Evolutionary conservation across 2,797 vertebrate genomes (phyloP), one percentile per base, ranked within the genome.

Genomic region (Florisuga fusca): DNA sequence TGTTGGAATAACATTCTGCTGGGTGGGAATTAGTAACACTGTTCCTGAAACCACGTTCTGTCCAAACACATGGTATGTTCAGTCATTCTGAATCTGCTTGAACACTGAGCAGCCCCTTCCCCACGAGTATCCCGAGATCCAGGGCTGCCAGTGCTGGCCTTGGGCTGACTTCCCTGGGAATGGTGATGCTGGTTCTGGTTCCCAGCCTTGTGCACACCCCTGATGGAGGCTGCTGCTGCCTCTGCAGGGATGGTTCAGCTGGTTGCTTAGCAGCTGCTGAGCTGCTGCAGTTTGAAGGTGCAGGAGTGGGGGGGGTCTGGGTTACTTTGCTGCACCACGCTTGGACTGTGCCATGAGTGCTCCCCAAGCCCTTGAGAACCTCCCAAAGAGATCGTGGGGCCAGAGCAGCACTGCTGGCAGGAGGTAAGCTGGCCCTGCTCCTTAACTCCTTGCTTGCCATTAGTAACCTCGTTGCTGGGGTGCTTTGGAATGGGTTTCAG

Each of bases 211-310:
- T 10, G 21, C 78, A 33, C 5, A 82, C 45, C n/a, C 54, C 6
- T 51, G 2, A 29, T 11, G 82, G 62, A 91, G 81, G 59, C 11
- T 87, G 63, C 75, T 15, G 43, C 80, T 48, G 68, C 63, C 78
- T n/a, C 75, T 1, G 9, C 78, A 23, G 78, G 87, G 54, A 75
- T 2, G 15, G 57, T 86, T 87, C 51, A 8, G 90, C 88, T 67
- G 94, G 85, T 95, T 89, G 83, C 95, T 91, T 95, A 91, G 92
- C 94, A 86, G 93, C 94, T 92, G 77, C 14, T 1, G 31, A 67
- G 2, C 41, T 33, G 89, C 89, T 77, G 94, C 92, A 15, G 71
- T 58, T 73, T 8, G 8, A 34, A 80, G 85, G 87, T 73, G 27
- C 36, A 17, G 59, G 72, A 84, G 53, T 16, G 0, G 12, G 91